phyloP scores from a whole-genome alignment of 2,797 vertebrate species.

The Siniperca undulata region DNA sequence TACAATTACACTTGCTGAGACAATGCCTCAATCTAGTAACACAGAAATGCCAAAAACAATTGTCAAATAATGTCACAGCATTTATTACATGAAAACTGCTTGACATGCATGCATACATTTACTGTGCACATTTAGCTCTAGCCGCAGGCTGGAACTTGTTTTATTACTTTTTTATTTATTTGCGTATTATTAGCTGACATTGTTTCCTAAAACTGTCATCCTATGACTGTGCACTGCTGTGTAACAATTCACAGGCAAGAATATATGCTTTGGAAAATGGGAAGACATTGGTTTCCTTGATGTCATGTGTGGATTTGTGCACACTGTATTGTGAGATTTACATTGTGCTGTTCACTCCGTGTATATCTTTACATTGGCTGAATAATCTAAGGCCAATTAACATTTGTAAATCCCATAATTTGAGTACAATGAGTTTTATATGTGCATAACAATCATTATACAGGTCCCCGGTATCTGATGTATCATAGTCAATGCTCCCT shows the following conservation, averaged over 20 bases:
- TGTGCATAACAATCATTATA: neutral
- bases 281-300: neutral
- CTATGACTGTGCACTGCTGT: neutral
- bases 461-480: neutral
- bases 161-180: slow-evolving; percentile 47
- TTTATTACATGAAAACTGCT: slow-evolving; percentile 38
- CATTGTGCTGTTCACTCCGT: neutral
- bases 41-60: slow-evolving; percentile 22
- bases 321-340: neutral
- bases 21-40: slow-evolving; percentile 5
- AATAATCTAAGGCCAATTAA: neutral
- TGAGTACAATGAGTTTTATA: neutral
- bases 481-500: neutral
- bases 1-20: neutral
- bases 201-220: slow-evolving; percentile 31
- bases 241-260: neutral
- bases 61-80: slow-evolving; percentile 30
- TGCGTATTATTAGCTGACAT: slow-evolving; percentile 33
- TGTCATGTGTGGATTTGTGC: neutral
- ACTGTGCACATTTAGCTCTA: slow-evolving; percentile 24
- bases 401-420: neutral
- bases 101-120: slow-evolving; percentile 26
- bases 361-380: neutral
- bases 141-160: slow-evolving; percentile 34
- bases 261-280: neutral